Evolutionary conservation across 2,113 vertebrate genomes (phyloP).

Genomic region (Tichodroma muraria): DNA sequence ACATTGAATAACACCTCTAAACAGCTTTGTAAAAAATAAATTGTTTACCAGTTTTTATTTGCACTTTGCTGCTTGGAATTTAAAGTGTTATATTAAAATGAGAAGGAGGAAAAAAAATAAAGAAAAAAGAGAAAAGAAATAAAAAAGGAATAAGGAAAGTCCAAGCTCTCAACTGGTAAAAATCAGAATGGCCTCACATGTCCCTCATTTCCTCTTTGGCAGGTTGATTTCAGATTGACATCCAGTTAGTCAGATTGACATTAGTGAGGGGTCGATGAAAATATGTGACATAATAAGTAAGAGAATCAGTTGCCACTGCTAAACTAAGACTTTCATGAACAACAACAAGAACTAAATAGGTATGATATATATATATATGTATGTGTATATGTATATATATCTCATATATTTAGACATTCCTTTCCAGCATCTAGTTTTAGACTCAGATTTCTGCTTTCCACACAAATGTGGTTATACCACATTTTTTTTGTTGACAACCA

Average conservation of each 20-base stretch:
- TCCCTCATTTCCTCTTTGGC: neutral
- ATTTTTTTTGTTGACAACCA: conserved; percentile 8
- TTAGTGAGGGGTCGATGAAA: neutral
- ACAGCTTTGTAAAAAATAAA: neutral
- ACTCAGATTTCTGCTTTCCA: neutral
- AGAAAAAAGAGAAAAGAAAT: accelerated
- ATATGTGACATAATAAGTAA: neutral
- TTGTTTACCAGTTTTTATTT: neutral
- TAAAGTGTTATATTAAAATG: neutral
- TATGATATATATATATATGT: neutral
- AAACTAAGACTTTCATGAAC: neutral
- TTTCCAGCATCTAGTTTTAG: neutral
- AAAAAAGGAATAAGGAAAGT: neutral
- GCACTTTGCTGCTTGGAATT: neutral
- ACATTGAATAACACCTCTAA: neutral
- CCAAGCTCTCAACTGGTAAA: neutral
- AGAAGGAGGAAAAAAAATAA: accelerated
- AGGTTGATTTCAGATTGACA: neutral
- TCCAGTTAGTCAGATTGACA: neutral
- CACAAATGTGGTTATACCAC: neutral
- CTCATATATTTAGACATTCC: neutral
- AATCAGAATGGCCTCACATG: neutral
- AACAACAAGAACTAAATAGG: neutral
- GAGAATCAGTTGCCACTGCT: neutral
- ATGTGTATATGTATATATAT: neutral